These are phyloP conservation scores for Callaeas wilsoni DNA, from an alignment of 2,113 vertebrate genomes.

Conservation along the genomic window DNA sequence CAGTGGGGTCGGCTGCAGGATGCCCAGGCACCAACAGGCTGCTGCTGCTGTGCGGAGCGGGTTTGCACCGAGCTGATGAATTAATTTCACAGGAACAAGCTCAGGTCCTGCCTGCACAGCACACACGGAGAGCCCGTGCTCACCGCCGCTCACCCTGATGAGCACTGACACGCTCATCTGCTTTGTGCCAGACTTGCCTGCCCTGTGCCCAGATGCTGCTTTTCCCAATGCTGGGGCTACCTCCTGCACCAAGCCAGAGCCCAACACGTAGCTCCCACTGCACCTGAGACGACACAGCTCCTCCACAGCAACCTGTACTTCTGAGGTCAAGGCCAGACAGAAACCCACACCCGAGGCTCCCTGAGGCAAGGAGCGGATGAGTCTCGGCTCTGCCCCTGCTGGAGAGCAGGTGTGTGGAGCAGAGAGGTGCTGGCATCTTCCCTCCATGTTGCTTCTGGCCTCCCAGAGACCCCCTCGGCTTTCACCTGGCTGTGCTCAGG, in stretches of 20 bases:
- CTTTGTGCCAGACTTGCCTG: background rate
- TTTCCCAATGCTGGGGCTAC: fast-evolving
- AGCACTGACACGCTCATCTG: background rate
- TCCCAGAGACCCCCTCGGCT: background rate
- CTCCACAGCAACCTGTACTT: background rate
- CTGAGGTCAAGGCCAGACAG: background rate
- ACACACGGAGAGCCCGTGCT: fast-evolving
- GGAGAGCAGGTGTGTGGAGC: background rate
- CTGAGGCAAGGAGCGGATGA: background rate
- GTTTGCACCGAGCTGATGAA: background rate
- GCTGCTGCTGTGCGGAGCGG: fast-evolving
- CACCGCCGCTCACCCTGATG: background rate
- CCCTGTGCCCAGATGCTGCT: fast-evolving
- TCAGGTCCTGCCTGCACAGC: background rate
- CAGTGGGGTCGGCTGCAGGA: fast-evolving
- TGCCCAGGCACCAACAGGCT: background rate
- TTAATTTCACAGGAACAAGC: background rate
- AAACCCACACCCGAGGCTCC: background rate
- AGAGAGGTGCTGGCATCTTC: background rate
- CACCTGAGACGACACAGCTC: background rate
- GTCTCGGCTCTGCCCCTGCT: fast-evolving
- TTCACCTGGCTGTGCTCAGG: background rate
- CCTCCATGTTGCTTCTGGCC: background rate
- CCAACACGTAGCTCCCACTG: background rate
- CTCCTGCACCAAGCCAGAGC: background rate